phyloP scores from a whole-genome alignment of 2,797 vertebrate genomes.

The Pangasius larnaudii region DNA sequence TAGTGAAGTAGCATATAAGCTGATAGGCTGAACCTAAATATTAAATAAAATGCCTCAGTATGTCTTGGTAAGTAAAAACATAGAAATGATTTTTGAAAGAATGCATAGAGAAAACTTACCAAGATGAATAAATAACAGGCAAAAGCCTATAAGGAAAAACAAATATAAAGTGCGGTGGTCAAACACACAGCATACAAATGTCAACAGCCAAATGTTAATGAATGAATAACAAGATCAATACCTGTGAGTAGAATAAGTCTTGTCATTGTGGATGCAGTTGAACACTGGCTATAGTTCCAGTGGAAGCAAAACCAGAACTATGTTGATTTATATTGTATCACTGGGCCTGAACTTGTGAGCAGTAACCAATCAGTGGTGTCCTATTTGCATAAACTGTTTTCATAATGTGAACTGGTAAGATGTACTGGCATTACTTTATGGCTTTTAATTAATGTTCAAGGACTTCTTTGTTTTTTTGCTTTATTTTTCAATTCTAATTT shows the following conservation, averaged over 20 bases:
- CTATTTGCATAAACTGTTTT: neutral
- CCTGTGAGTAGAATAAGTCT: conserved; percentile 37
- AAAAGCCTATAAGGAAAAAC: conserved; percentile 19
- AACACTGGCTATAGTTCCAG: neutral
- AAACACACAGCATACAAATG: neutral
- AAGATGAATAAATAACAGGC: conserved; percentile 18
- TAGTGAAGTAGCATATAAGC: conserved; percentile 83
- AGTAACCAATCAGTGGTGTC: conserved; percentile 1
- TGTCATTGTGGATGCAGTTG: conserved; percentile 22
- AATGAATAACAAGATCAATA: conserved; percentile 14
- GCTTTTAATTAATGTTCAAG: neutral
- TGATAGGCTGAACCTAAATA: conserved; percentile 59
- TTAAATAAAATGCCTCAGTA: neutral
- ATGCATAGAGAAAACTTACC: conserved; percentile 59
- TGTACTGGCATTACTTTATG: neutral
- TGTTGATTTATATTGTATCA: neutral
- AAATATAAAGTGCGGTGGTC: neutral
- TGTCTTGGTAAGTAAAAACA: neutral
- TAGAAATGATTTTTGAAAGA: neutral
- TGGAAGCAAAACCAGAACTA: neutral
- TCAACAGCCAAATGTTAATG: neutral
- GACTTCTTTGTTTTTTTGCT: neutral
- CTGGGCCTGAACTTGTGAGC: neutral
- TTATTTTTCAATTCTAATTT: neutral
- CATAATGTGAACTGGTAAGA: neutral